Percentiles rank a stretch among this genome's conserved stretches.
These are phyloP conservation scores for Ptyas mucosa DNA, from an alignment of 2,113 vertebrate species.

Conservation along the genomic window DNA sequence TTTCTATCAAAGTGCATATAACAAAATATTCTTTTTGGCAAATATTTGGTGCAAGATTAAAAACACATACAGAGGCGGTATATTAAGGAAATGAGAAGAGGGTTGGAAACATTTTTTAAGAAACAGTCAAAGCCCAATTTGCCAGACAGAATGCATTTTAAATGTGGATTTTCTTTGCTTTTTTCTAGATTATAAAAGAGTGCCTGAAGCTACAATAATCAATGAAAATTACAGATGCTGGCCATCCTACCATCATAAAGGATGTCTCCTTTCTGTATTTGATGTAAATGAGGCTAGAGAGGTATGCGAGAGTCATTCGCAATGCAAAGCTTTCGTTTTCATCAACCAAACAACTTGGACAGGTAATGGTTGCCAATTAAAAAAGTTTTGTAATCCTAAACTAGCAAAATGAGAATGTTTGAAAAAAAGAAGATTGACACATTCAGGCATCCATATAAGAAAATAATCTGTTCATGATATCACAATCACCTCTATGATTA, in stretches of 20 bases:
- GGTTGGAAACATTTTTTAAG: neutral
- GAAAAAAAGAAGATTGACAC: neutral
- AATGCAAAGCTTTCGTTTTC: constrained; percentile 82
- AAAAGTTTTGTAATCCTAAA: neutral
- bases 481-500: neutral
- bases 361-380: constrained; percentile 60
- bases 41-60: neutral
- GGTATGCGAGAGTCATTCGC: constrained; percentile 81
- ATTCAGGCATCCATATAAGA: neutral
- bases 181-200: constrained; percentile 74
- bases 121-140: neutral
- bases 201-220: constrained; percentile 69
- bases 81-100: neutral
- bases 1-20: neutral
- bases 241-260: constrained; percentile 84
- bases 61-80: neutral
- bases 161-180: constrained; percentile 1
- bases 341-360: constrained; percentile 90
- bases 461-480: neutral
- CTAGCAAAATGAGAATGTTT: neutral
- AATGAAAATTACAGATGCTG: constrained; percentile 85
- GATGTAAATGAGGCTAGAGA: constrained; percentile 74
- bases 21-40: constrained; percentile 16
- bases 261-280: constrained; percentile 83
- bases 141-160: constrained; percentile 27